Evolutionary conservation across 2,113 vertebrate genomes (phyloP).

Genomic region (Poeciliopsis retropinna): DNA sequence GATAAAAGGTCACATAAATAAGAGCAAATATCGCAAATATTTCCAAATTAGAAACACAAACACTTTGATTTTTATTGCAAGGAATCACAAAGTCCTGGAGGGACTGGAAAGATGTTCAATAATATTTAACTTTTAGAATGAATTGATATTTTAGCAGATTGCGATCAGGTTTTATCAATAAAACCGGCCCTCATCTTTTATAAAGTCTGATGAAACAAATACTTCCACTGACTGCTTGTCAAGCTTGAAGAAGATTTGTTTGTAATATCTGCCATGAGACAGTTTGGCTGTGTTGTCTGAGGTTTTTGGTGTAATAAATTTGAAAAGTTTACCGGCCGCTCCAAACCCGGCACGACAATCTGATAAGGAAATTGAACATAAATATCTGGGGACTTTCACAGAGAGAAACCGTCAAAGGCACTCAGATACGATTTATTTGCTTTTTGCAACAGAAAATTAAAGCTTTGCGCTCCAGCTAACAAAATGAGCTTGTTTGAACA

Average conservation of each 20-base stretch:
- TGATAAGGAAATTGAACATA: slow-evolving; percentile 50
- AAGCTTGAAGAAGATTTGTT: slow-evolving; percentile 18
- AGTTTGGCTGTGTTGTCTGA: background rate
- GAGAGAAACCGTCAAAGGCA: slow-evolving; percentile 38
- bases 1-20: too few species aligned
- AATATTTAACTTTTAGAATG: too few species aligned
- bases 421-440: slow-evolving; percentile 41
- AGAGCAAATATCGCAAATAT: too few species aligned
- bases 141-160: too few species aligned
- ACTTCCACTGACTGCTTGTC: slow-evolving; percentile 11
- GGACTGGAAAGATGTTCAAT: too few species aligned
- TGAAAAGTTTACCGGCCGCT: slow-evolving; percentile 21
- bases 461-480: slow-evolving; percentile 25
- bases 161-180: too few species aligned
- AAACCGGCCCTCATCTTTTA: background rate
- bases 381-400: slow-evolving; percentile 38
- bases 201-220: slow-evolving; percentile 18
- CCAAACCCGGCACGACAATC: slow-evolving; percentile 16
- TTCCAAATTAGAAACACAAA: too few species aligned
- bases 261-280: background rate
- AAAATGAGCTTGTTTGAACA: slow-evolving; percentile 28
- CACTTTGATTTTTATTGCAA: too few species aligned
- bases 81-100: too few species aligned
- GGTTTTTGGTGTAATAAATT: slow-evolving; percentile 40
- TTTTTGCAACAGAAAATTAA: slow-evolving; percentile 30